Conservation (phyloP, 2,113 vertebrate genomes). For the Brachyhypopomus occidentalis region DNA sequence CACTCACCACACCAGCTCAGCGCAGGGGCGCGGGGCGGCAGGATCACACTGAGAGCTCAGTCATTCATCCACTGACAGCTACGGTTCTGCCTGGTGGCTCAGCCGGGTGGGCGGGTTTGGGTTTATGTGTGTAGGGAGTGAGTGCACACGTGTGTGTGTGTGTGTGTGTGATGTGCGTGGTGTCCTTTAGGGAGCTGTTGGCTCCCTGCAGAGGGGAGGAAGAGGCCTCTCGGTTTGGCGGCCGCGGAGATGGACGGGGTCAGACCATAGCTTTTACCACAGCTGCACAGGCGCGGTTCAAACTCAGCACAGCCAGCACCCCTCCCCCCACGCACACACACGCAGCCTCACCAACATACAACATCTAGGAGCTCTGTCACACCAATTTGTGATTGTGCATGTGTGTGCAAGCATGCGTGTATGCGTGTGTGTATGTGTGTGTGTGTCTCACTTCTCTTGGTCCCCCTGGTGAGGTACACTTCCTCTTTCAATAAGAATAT, state of each 20-base stretch:
- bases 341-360: not conserved
- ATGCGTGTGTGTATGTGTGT: not conserved
- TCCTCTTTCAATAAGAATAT: slow-evolving; percentile 42
- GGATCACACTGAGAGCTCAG: not conserved
- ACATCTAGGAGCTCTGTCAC: not conserved
- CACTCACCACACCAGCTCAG: not conserved
- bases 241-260: slow-evolving; percentile 54
- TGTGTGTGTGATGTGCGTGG: not conserved
- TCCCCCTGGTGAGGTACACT: slow-evolving; percentile 38
- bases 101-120: not conserved
- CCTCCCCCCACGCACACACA: not conserved
- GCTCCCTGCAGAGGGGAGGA: slow-evolving; percentile 51
- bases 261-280: slow-evolving; percentile 56
- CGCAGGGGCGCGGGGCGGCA: no score
- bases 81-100: slow-evolving; percentile 7
- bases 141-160: not conserved
- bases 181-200: slow-evolving; percentile 18
- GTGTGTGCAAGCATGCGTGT: not conserved
- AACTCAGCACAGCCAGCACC: not conserved
- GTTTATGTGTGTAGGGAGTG: not conserved
- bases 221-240: slow-evolving; percentile 35
- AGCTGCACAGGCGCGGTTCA: slow-evolving; percentile 49
- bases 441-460: slow-evolving; percentile 27
- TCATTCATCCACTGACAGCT: slow-evolving; percentile 42
- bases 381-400: not conserved